Evolutionary conservation across 1,140 invertebrate genomes (phyloP).

Genomic region (Cardiocondyla obscurior): DNA sequence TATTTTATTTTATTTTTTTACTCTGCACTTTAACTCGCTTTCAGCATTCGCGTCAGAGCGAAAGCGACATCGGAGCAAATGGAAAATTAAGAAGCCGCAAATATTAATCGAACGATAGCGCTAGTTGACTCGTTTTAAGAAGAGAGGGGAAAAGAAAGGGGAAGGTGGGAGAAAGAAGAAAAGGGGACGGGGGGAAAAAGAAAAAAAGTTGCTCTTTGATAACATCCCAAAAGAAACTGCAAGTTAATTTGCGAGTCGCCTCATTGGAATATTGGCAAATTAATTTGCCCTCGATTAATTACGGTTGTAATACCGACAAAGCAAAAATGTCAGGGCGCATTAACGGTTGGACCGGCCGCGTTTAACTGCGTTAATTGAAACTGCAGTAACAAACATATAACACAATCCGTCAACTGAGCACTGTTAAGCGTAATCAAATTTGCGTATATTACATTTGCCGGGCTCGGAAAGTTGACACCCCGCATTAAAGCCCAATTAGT

Average conservation of each 20-base stretch:
- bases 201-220: not conserved
- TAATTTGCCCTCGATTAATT: slow-evolving; percentile 46
- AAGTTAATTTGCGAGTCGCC: slow-evolving; percentile 9
- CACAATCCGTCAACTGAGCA: slow-evolving; percentile 38
- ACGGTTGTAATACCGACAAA: slow-evolving; percentile 42
- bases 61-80: not conserved
- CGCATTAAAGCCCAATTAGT: slow-evolving; percentile 53
- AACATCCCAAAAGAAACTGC: slow-evolving; percentile 34
- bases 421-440: slow-evolving; percentile 48
- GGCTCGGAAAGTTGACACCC: slow-evolving; percentile 36
- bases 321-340: slow-evolving; percentile 39
- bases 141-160: not conserved
- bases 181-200: too few relatives aligned
- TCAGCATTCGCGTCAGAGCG: not conserved
- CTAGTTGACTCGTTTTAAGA: not conserved
- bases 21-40: not conserved
- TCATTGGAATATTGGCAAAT: slow-evolving; percentile 31
- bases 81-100: slow-evolving; percentile 27
- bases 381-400: slow-evolving; percentile 47
- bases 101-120: slow-evolving; percentile 16
- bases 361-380: slow-evolving; percentile 55
- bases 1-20: too few relatives aligned
- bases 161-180: not conserved
- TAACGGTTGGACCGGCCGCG: not conserved
- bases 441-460: slow-evolving; percentile 45